phyloP scores from a whole-genome alignment of 2,888 invertebrate species.

The Notodonta ziczac region DNA sequence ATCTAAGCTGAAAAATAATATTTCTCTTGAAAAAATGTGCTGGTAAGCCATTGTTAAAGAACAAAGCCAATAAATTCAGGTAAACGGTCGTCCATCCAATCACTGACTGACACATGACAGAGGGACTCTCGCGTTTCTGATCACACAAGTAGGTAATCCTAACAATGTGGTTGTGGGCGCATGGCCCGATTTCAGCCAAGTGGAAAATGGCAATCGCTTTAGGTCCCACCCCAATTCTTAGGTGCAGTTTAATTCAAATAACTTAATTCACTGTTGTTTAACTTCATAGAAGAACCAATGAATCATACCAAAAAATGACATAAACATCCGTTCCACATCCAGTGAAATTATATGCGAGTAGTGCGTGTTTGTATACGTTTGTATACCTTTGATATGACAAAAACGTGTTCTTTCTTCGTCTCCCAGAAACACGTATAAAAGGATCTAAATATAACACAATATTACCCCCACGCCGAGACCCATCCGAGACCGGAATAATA shows the following conservation, averaged over 20 bases:
- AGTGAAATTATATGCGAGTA: too few relatives aligned
- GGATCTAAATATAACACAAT: slow-evolving; percentile 28
- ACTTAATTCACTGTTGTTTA: too few relatives aligned
- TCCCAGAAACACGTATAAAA: slow-evolving; percentile 18
- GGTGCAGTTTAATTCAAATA: too few relatives aligned
- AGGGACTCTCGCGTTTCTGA: not conserved
- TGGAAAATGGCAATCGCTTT: too few relatives aligned
- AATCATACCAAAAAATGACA: too few relatives aligned
- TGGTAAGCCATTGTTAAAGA: too few relatives aligned
- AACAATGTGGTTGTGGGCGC: not conserved
- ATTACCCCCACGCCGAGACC: slow-evolving; percentile 30
- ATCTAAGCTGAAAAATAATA: too few relatives aligned
- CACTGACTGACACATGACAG: not conserved
- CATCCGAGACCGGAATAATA: slow-evolving; percentile 25
- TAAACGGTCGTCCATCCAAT: not conserved
- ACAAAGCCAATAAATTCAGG: not conserved
- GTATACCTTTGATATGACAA: not conserved
- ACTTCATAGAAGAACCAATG: too few relatives aligned
- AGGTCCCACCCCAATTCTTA: too few relatives aligned
- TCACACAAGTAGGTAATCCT: not conserved
- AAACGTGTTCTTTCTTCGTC: slow-evolving; percentile 15
- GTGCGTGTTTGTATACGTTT: too few relatives aligned
- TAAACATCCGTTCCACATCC: too few relatives aligned
- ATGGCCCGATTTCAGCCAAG: not conserved
- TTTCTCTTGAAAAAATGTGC: too few relatives aligned